Conservation (phyloP, 2,888 invertebrate species). For the Xylophagus ater region DNA sequence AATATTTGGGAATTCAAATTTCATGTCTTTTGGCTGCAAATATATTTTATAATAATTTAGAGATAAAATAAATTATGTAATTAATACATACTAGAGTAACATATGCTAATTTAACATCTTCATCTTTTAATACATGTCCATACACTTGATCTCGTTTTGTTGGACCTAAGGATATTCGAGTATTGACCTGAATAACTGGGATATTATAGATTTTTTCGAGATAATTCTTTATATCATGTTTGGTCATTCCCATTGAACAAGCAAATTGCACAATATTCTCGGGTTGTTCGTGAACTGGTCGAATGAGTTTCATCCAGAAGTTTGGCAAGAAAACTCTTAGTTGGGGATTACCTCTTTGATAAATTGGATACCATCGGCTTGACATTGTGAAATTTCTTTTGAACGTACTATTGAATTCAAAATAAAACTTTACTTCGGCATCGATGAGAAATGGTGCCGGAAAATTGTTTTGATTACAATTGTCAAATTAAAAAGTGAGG, state of each 20-base stretch:
- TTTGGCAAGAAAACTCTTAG: constrained; percentile 85
- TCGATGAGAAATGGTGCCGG: too few species aligned
- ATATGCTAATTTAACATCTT: constrained; percentile 72
- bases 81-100: constrained; percentile 55
- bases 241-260: constrained; percentile 91
- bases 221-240: constrained; percentile 80
- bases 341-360: constrained; percentile 89
- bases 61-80: constrained; percentile 17
- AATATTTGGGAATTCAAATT: constrained; percentile 68
- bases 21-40: constrained; percentile 56
- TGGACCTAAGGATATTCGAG: constrained; percentile 59
- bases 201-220: constrained; percentile 91
- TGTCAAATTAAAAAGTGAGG: too few species aligned
- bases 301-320: constrained; percentile 92
- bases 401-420: too few species aligned
- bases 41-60: background rate
- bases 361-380: constrained; percentile 68
- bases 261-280: constrained; percentile 77
- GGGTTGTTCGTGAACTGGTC: constrained; percentile 54
- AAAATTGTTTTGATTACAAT: too few species aligned
- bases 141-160: constrained; percentile 48
- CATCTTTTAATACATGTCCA: constrained; percentile 65
- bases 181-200: constrained; percentile 64
- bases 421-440: too few species aligned
- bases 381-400: too few species aligned